These are phyloP conservation scores for Misgurnus anguillicaudatus DNA, from an alignment of 2,113 vertebrate species.

Conservation along the genomic window DNA sequence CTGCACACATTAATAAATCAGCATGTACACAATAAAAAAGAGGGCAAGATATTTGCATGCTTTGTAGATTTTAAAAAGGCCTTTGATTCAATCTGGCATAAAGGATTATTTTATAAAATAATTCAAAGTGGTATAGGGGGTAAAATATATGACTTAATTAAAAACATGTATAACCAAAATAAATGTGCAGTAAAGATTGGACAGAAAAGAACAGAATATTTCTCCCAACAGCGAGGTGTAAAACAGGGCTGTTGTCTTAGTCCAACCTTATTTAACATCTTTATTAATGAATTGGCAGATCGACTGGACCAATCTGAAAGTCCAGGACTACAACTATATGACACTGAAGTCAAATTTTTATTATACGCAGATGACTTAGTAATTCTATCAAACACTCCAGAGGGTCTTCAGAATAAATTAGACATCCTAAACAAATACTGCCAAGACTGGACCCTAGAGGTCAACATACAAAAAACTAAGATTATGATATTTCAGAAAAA, in stretches of 20 bases:
- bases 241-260: slow-evolving; percentile 17
- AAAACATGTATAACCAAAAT: slow-evolving; percentile 7
- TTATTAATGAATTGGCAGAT: not conserved
- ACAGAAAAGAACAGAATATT: not conserved
- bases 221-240: not conserved
- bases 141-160: slow-evolving; percentile 17
- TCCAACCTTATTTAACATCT: not conserved
- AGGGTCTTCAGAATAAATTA: not conserved
- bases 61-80: too few species aligned
- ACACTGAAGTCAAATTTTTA: not conserved
- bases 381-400: not conserved
- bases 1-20: too few species aligned
- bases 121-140: not conserved
- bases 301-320: slow-evolving; percentile 11
- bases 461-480: not conserved
- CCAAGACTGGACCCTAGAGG: not conserved
- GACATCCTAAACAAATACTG: not conserved
- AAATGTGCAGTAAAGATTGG: not conserved
- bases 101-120: not conserved
- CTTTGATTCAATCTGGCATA: not conserved
- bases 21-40: too few species aligned
- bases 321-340: not conserved
- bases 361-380: not conserved
- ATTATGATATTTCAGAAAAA: slow-evolving; percentile 7
- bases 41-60: too few species aligned